Conservation (phyloP, 2,113 vertebrate genomes). For the Nestor notabilis region DNA sequence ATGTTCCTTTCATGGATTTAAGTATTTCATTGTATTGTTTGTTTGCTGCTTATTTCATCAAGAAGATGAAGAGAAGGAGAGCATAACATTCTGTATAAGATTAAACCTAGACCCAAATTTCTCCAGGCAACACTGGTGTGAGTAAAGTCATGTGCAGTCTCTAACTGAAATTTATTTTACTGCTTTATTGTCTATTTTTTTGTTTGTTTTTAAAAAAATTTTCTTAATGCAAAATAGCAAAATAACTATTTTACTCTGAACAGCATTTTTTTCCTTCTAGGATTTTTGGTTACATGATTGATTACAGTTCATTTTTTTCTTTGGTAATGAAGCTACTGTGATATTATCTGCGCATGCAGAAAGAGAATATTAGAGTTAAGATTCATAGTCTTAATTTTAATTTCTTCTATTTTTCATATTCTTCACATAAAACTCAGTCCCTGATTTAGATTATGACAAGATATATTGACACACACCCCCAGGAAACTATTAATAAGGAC, state of each 20-base stretch:
- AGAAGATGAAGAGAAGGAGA: not conserved
- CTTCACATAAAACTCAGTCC: not conserved
- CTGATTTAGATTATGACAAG: constrained; percentile 11
- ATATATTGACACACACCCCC: constrained; percentile 5
- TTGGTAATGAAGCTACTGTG: not conserved
- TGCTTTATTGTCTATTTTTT: not conserved
- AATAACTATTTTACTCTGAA: not conserved
- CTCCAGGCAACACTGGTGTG: not conserved
- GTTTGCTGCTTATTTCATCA: not conserved
- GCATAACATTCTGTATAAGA: not conserved
- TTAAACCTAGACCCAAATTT: not conserved
- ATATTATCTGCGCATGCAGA: not conserved
- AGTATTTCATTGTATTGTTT: not conserved
- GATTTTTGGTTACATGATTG: not conserved
- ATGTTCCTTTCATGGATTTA: not conserved
- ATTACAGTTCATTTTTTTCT: not conserved
- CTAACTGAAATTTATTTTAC: not conserved
- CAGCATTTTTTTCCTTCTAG: not conserved
- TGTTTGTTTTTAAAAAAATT: not conserved
- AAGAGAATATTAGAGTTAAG: not conserved
- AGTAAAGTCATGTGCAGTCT: not conserved
- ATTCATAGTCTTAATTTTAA: not conserved
- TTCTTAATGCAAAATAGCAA: not conserved
- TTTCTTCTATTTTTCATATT: constrained; percentile 18
- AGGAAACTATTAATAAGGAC: constrained; percentile 16